Evolutionary conservation across 2,113 vertebrate genomes (phyloP).

Genomic region (Sapajus apella): DNA sequence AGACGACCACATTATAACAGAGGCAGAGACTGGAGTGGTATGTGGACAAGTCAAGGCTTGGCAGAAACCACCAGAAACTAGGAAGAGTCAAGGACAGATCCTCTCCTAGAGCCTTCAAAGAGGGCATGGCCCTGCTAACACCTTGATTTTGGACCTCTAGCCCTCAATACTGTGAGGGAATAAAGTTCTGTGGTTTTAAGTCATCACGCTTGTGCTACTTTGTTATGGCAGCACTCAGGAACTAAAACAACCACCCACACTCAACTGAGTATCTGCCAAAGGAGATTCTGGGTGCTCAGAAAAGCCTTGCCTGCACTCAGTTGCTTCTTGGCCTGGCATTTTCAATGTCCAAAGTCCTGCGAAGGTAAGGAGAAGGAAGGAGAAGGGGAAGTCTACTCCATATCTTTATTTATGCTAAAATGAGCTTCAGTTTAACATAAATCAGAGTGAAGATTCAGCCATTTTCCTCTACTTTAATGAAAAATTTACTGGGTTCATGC

Average conservation of each 20-base stretch:
- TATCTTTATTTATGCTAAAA: not conserved
- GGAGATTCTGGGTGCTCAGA: not conserved
- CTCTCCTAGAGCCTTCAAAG: not conserved
- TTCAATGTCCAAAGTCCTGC: not conserved
- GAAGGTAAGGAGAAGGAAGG: not conserved
- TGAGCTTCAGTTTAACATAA: not conserved
- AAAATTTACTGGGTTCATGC: not conserved
- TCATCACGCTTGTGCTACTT: not conserved
- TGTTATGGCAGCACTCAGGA: not conserved
- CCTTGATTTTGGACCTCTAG: not conserved
- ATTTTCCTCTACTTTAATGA: conserved; percentile 22
- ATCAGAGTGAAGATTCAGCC: not conserved
- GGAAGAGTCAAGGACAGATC: not conserved
- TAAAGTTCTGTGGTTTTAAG: not conserved
- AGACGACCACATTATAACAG: not conserved
- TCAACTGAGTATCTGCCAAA: not conserved
- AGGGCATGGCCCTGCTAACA: not conserved
- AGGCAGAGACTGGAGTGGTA: not conserved
- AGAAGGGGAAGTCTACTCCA: not conserved
- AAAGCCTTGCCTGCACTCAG: not conserved
- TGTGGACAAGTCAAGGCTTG: not conserved
- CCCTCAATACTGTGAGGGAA: not conserved
- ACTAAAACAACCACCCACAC: not conserved
- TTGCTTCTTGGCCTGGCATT: not conserved
- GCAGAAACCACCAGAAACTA: not conserved